These are phyloP conservation scores for Drosophila sproati DNA, from an alignment of 1,140 invertebrate genomes.

Conservation along the genomic window DNA sequence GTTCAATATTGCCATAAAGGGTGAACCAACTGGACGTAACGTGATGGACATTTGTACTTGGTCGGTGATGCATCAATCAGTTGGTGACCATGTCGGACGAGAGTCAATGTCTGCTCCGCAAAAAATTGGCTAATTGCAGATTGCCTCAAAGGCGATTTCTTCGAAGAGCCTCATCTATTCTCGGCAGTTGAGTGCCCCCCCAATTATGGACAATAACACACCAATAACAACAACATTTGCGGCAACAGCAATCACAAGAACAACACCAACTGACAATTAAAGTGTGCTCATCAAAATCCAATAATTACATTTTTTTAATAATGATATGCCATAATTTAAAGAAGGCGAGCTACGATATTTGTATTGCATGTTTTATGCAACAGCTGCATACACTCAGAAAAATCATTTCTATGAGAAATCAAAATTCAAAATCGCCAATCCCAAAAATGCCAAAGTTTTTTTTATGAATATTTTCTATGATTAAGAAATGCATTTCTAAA, in stretches of 20 bases:
- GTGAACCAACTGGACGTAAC: neutral
- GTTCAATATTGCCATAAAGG: constrained; percentile 4
- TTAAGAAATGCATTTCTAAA: no score
- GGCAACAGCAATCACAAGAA: neutral
- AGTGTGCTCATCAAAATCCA: neutral
- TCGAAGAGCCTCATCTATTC: constrained; percentile 19
- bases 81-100: neutral
- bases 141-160: constrained; percentile 1
- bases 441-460: no score
- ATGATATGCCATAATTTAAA: neutral
- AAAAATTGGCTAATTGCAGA: neutral
- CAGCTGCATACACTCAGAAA: neutral
- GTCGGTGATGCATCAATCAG: neutral
- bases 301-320: neutral
- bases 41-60: neutral
- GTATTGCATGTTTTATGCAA: constrained; percentile 9
- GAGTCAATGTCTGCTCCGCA: neutral
- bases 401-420: no score
- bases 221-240: neutral
- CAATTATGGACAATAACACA: neutral
- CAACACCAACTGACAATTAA: neutral
- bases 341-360: neutral
- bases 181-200: neutral
- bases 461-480: no score
- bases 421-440: no score